These are phyloP conservation scores for Xiphophorus birchmanni DNA, from an alignment of 2,797 vertebrate species.

Conservation along the genomic window DNA sequence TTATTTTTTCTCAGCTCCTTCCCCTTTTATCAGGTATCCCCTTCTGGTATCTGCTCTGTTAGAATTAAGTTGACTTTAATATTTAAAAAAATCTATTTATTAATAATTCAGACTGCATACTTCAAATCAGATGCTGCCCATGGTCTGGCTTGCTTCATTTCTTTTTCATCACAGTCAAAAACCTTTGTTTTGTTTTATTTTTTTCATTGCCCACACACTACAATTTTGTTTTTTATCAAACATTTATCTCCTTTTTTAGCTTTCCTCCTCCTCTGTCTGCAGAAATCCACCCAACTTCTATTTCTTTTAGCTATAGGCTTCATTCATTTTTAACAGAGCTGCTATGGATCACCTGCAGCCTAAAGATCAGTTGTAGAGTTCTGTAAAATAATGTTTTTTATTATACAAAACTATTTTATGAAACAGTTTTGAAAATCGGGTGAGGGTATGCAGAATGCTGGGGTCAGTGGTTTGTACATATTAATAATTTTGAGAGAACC, in stretches of 20 bases:
- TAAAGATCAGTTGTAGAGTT: not conserved
- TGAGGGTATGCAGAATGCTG: too few species aligned
- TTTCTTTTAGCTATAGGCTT: not conserved
- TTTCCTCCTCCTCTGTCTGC: not conserved
- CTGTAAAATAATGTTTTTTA: not conserved
- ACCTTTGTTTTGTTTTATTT: too few species aligned
- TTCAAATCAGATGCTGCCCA: constrained; percentile 41
- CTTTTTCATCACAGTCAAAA: not conserved
- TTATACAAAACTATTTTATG: not conserved
- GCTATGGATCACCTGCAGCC: not conserved
- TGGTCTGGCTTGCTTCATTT: not conserved
- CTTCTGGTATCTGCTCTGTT: constrained; percentile 22
- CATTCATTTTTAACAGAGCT: not conserved
- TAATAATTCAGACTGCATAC: constrained; percentile 63
- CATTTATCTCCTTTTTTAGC: not conserved
- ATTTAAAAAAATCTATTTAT: constrained; percentile 61
- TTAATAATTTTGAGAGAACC: too few species aligned
- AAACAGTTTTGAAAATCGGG: not conserved
- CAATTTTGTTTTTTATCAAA: not conserved
- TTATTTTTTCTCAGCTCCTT: constrained; percentile 3
- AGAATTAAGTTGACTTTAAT: constrained; percentile 52
- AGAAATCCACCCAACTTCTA: not conserved
- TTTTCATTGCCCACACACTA: not conserved
- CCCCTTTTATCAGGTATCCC: not conserved
- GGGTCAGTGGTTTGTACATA: too few species aligned